Conservation (phyloP, 2,113 vertebrate species). For the Onychorhynchus coronatus region DNA sequence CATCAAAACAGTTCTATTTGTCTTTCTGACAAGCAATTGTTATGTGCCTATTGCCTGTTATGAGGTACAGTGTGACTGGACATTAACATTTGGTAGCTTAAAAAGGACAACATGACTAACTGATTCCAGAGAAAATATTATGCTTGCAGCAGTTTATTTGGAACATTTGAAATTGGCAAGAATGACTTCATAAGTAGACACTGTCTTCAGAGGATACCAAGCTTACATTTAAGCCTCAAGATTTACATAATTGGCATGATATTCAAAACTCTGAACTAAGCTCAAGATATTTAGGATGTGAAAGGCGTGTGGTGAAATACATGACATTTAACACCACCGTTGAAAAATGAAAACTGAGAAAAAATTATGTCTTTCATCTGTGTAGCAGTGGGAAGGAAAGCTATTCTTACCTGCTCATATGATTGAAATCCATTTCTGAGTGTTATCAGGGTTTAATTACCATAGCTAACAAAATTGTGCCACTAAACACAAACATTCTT, state of each 20-base stretch:
- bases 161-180: background rate
- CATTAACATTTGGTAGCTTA: background rate
- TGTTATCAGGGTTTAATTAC: background rate
- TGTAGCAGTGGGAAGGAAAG: background rate
- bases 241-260: conserved; percentile 66
- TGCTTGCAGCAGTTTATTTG: background rate
- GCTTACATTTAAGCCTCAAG: conserved; percentile 57
- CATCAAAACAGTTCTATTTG: background rate
- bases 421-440: background rate
- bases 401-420: background rate
- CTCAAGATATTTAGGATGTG: conserved; percentile 40
- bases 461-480: background rate
- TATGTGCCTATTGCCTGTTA: background rate
- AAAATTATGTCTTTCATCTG: background rate
- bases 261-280: conserved; percentile 47
- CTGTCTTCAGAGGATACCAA: conserved; percentile 34
- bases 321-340: background rate
- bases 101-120: background rate
- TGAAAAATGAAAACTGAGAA: background rate
- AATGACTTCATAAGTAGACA: conserved; percentile 2
- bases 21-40: background rate
- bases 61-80: background rate
- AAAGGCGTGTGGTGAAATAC: background rate
- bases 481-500: background rate
- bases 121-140: background rate